These are phyloP conservation scores for Eubasilissa splendida DNA, from an alignment of 2,888 invertebrate genomes.

Conservation along the genomic window DNA sequence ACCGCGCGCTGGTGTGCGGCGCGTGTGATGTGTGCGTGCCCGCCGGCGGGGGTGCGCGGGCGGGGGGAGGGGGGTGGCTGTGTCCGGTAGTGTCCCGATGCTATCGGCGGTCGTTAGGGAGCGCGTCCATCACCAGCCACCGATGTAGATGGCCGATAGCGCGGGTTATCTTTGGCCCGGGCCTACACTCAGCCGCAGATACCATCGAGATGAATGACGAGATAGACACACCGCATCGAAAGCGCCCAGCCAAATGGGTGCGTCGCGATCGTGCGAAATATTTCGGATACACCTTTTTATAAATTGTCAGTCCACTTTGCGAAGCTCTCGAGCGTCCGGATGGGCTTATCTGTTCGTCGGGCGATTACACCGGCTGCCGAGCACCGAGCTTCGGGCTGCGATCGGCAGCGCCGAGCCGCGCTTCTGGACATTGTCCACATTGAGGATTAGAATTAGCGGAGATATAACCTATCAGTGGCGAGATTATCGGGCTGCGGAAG, in stretches of 20 bases:
- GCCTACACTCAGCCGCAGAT: slow-evolving; percentile 35
- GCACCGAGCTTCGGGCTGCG: background rate
- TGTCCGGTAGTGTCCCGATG: slow-evolving; percentile 55
- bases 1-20: slow-evolving; percentile 7
- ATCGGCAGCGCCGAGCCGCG: too few species aligned
- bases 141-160: slow-evolving; percentile 54
- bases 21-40: slow-evolving; percentile 23
- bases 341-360: slow-evolving; percentile 25
- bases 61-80: slow-evolving; percentile 11
- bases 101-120: slow-evolving; percentile 57
- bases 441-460: too few species aligned
- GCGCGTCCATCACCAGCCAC: slow-evolving; percentile 56
- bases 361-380: slow-evolving; percentile 25
- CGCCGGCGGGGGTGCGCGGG: background rate
- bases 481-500: too few species aligned
- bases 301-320: slow-evolving; percentile 24
- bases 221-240: slow-evolving; percentile 32
- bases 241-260: background rate
- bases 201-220: slow-evolving; percentile 36
- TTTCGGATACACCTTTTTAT: slow-evolving; percentile 14
- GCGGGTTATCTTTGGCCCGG: slow-evolving; percentile 56
- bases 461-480: too few species aligned
- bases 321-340: slow-evolving; percentile 8
- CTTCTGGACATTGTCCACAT: too few species aligned
- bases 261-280: background rate